These are phyloP conservation scores for Drosophila ohnishii DNA, from an alignment of 1,140 invertebrate genomes.

Conservation along the genomic window DNA sequence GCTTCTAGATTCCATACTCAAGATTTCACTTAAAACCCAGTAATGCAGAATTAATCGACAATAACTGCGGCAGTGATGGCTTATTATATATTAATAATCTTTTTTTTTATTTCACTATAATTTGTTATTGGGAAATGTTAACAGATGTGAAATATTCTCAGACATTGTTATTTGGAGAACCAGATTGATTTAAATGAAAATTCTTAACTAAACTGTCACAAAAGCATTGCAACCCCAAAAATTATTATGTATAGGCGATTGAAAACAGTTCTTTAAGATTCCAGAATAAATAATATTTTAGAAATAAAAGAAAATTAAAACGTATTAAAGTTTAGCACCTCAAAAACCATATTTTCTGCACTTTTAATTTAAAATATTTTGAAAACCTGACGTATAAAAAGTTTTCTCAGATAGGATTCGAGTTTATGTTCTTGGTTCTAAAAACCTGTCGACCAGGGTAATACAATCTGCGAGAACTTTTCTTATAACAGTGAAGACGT, in stretches of 20 bases:
- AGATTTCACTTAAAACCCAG: background rate
- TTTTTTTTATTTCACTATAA: background rate
- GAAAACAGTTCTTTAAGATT: no score
- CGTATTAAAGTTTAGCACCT: no score
- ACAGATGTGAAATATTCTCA: background rate
- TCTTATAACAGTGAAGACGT: background rate
- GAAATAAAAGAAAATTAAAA: no score
- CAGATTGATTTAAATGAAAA: background rate
- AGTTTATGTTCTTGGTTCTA: no score
- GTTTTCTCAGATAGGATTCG: no score
- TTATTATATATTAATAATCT: background rate
- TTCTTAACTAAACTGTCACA: background rate
- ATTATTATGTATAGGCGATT: background rate
- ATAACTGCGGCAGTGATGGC: background rate
- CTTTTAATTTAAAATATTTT: no score
- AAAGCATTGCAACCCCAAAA: background rate
- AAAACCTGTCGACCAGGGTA: no score
- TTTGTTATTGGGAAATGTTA: background rate
- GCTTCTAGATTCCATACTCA: background rate
- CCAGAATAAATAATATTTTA: no score
- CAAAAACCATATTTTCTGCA: no score
- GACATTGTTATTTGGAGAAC: background rate
- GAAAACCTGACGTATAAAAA: no score
- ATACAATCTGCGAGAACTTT: background rate
- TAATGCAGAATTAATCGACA: conserved; percentile 6